Evolutionary conservation across 2,113 vertebrate genomes (phyloP).

Genomic region (Heterotilapia buettikoferi): DNA sequence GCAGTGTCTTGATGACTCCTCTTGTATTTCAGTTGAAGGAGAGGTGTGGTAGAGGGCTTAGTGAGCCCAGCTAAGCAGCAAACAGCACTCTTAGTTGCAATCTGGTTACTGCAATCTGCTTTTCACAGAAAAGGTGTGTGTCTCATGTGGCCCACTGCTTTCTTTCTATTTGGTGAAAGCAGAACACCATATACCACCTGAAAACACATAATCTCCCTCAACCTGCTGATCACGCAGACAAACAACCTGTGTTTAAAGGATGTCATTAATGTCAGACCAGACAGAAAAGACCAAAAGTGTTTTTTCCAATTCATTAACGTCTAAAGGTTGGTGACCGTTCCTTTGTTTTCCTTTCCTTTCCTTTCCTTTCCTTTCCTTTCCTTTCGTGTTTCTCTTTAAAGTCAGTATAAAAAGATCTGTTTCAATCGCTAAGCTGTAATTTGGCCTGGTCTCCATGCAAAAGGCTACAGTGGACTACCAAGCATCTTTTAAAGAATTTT

Average conservation of each 20-base stretch:
- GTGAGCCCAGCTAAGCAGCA: not conserved
- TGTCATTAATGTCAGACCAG: not conserved
- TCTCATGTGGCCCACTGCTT: not conserved
- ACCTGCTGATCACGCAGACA: not conserved
- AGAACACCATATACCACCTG: not conserved
- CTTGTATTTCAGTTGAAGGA: not conserved
- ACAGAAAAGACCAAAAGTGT: not conserved
- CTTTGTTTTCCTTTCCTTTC: not conserved
- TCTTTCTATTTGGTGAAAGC: not conserved
- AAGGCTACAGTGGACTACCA: not conserved
- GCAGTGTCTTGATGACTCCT: not conserved
- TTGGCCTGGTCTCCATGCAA: not conserved
- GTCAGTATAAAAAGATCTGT: not conserved
- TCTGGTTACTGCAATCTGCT: not conserved
- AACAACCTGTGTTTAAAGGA: not conserved
- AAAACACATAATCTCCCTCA: not conserved
- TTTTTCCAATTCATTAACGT: not conserved
- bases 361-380: not conserved
- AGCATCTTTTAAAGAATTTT: not conserved
- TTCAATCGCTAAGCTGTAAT: not conserved
- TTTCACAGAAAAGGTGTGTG: not conserved
- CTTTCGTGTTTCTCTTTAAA: not conserved
- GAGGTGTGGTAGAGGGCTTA: not conserved
- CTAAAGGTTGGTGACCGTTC: not conserved
- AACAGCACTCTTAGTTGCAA: not conserved